Conservation (phyloP, 2,113 vertebrate genomes). For the Phaetusa simplex region DNA sequence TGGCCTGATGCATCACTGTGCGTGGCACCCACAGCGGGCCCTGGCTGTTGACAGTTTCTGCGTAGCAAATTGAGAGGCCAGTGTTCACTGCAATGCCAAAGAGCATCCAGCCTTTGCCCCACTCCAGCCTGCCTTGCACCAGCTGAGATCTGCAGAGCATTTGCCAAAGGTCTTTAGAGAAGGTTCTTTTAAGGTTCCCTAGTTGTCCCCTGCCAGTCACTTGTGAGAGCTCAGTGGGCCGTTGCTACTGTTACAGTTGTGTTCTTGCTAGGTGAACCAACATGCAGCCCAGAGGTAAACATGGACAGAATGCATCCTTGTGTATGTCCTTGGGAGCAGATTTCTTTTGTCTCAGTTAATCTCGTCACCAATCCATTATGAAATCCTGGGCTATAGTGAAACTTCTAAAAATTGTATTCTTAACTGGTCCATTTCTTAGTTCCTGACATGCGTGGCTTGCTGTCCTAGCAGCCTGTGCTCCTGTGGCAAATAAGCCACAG, state of each 20-base stretch:
- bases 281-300: not conserved
- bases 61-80: not conserved
- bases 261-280: not conserved
- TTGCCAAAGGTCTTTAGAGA: not conserved
- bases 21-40: accelerated
- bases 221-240: not conserved
- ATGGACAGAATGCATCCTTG: not conserved
- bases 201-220: not conserved
- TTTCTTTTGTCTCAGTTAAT: not conserved
- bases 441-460: not conserved
- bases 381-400: not conserved
- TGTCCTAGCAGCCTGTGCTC: not conserved
- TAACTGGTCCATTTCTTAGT: not conserved
- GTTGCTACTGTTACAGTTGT: not conserved
- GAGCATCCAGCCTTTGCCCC: not conserved
- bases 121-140: not conserved
- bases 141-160: not conserved
- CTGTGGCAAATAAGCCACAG: not conserved
- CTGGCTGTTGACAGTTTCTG: not conserved
- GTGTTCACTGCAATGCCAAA: not conserved
- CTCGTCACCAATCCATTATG: not conserved
- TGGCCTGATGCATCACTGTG: not conserved
- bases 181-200: not conserved
- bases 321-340: not conserved
- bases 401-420: not conserved